Evolutionary conservation across 2,888 invertebrate genomes (phyloP).

Genomic region (Epirrhoe tristata): DNA sequence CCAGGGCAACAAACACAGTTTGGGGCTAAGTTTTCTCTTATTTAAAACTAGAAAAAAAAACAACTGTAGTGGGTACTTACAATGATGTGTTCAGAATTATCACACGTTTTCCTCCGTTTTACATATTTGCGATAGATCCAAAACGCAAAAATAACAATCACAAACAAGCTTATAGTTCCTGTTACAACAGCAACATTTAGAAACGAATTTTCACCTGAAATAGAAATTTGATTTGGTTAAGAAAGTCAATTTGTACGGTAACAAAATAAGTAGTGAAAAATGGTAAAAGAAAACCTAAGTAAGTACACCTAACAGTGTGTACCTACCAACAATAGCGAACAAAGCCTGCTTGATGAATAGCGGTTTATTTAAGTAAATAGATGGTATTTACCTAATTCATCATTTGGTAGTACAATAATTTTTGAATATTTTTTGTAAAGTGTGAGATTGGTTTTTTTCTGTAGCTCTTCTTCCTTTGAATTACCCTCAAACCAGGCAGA

Average conservation of each 20-base stretch:
- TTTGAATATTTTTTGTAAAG: not conserved
- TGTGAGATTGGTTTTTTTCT: not conserved
- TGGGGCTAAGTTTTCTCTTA: too few species aligned
- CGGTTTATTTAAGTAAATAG: not conserved
- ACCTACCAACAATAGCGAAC: too few species aligned
- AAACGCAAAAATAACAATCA: not conserved
- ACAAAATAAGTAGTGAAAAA: too few species aligned
- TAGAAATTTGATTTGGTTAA: not conserved
- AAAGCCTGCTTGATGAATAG: too few species aligned
- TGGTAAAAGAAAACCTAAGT: too few species aligned
- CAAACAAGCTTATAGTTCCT: not conserved
- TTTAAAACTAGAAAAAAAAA: too few species aligned
- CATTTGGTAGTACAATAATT: not conserved
- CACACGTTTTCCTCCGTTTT: not conserved
- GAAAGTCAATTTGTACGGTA: too few species aligned
- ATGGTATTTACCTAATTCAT: not conserved
- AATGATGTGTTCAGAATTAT: constrained; percentile 10
- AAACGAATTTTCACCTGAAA: not conserved
- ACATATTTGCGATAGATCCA: constrained; percentile 7
- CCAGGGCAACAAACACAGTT: too few species aligned
- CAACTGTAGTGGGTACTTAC: too few species aligned
- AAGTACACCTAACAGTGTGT: too few species aligned
- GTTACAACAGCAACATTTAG: not conserved
- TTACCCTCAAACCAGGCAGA: not conserved
- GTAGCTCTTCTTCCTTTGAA: not conserved